Evolutionary conservation across 2,888 invertebrate genomes (phyloP).

Genomic region (Nephrotoma appendiculata): DNA sequence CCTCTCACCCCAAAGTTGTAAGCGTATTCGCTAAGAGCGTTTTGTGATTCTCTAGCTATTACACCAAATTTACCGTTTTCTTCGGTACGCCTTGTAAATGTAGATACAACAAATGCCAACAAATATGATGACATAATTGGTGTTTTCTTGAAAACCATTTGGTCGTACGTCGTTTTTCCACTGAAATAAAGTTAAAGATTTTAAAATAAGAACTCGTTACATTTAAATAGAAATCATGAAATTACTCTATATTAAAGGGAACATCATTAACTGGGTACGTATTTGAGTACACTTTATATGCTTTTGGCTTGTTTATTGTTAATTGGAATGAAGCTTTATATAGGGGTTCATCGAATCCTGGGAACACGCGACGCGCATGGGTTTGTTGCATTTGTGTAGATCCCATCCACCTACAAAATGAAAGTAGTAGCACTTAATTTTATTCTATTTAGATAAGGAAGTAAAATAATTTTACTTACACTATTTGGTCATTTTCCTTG

Average conservation of each 20-base stretch:
- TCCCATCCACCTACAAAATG: constrained; percentile 37
- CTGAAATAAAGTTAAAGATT: background rate
- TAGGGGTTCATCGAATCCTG: constrained; percentile 64
- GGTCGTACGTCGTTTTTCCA: background rate
- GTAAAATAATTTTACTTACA: background rate
- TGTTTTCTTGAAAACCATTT: background rate
- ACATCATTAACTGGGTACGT: background rate
- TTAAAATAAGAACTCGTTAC: background rate
- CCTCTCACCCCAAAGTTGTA: constrained; percentile 41
- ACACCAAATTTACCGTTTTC: constrained; percentile 37
- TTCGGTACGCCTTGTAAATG: background rate
- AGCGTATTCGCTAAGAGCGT: constrained; percentile 50
- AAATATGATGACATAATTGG: constrained; percentile 1
- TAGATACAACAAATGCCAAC: background rate
- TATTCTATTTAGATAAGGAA: background rate
- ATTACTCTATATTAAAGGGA: background rate
- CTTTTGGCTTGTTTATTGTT: constrained; percentile 18
- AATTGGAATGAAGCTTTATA: constrained; percentile 51
- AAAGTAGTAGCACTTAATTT: background rate
- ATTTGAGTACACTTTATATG: background rate
- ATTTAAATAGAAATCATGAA: background rate
- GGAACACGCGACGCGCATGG: constrained; percentile 55
- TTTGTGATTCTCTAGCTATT: constrained; percentile 52
- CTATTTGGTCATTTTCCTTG: constrained; percentile 20
- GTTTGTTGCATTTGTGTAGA: constrained; percentile 57